A percentile compares a stretch with the other conserved stretches of the same genome.
phyloP scores from a whole-genome alignment of 2,888 invertebrate species.

The Callimorpha dominula region DNA sequence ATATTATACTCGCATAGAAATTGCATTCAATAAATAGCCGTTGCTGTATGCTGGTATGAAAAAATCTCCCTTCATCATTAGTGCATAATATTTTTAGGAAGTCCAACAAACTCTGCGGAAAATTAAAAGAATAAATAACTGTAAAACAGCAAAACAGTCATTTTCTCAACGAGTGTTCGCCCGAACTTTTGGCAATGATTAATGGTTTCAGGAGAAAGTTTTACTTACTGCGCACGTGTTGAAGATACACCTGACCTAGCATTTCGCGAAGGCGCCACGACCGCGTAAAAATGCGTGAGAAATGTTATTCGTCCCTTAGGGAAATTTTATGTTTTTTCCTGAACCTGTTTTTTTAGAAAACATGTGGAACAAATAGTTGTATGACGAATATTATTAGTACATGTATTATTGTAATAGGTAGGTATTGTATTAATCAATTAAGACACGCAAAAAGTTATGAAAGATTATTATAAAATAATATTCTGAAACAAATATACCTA shows the following conservation, averaged over 20 bases:
- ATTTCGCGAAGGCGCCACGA: constrained; percentile 39
- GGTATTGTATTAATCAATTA: too few species aligned
- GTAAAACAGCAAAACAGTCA: constrained; percentile 32
- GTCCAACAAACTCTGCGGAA: constrained; percentile 31
- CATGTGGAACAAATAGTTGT: not conserved
- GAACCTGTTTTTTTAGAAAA: not conserved
- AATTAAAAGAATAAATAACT: constrained; percentile 48
- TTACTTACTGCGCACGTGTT: constrained; percentile 46
- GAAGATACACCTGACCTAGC: constrained; percentile 44
- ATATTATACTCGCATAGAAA: too few species aligned
- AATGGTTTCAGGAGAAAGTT: constrained; percentile 59
- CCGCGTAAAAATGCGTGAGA: constrained; percentile 39
- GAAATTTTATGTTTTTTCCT: constrained; percentile 49
- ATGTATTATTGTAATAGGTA: too few species aligned
- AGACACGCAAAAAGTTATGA: too few species aligned
- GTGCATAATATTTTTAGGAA: constrained; percentile 17
- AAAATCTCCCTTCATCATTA: not conserved
- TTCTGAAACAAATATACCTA: too few species aligned
- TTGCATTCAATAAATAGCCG: not conserved
- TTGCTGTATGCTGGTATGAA: not conserved
- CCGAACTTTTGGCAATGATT: constrained; percentile 67
- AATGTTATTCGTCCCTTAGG: constrained; percentile 53
- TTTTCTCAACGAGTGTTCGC: constrained; percentile 49
- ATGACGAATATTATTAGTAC: too few species aligned
- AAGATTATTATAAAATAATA: too few species aligned